Conservation (phyloP, 2,797 vertebrate genomes). For the Periparus ater region DNA sequence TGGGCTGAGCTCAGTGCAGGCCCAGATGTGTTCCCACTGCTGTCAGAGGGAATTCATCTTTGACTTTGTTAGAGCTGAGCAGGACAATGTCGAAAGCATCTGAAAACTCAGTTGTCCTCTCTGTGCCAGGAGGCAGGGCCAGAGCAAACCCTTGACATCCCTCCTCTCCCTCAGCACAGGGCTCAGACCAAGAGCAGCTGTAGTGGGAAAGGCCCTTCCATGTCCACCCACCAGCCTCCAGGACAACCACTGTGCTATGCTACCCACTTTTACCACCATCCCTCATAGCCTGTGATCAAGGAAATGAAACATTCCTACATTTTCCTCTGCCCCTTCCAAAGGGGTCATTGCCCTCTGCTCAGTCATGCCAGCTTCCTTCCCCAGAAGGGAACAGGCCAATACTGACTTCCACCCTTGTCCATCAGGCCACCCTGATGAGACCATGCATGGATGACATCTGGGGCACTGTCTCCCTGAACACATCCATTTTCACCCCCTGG, state of each 20-base stretch:
- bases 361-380: background rate
- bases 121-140: background rate
- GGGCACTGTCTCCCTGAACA: background rate
- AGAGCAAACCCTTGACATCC: background rate
- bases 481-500: background rate
- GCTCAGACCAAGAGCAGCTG: background rate
- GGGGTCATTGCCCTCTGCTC: accelerated
- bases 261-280: background rate
- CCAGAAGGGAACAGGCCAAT: background rate
- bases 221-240: background rate
- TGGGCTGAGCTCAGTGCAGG: background rate
- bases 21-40: background rate
- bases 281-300: background rate
- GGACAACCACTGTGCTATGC: background rate
- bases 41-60: background rate
- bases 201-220: background rate
- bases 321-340: background rate
- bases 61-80: background rate
- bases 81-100: background rate
- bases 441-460: accelerated
- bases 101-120: background rate
- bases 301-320: background rate
- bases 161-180: background rate
- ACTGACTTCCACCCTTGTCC: background rate
- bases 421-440: background rate